phyloP scores from a whole-genome alignment of 92 coral and sea anemone genomes.

The Heteractis magnifica region DNA sequence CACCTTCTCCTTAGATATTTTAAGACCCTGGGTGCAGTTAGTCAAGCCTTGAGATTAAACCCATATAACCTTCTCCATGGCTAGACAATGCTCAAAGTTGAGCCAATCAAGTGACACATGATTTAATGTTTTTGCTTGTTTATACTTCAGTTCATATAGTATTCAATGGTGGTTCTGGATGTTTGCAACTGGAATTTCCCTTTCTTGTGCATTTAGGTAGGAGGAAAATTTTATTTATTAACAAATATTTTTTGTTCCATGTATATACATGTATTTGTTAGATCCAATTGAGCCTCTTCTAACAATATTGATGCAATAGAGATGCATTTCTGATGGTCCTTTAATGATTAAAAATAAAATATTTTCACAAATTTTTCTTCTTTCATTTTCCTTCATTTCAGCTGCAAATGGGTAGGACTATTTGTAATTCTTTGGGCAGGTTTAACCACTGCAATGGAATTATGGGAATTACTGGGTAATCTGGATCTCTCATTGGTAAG shows the following conservation, averaged over 20 bases:
- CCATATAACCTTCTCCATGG: too few species aligned
- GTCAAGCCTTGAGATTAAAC: too few species aligned
- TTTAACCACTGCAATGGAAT: conserved; percentile 76
- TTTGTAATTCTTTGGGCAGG: conserved; percentile 99
- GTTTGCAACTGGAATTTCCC: conserved; percentile 74
- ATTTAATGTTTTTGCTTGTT: background rate
- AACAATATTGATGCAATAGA: too few species aligned
- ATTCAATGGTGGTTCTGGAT: conserved; percentile 97
- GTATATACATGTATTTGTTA: background rate
- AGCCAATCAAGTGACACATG: background rate
- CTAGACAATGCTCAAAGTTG: too few species aligned
- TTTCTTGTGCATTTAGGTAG: conserved; percentile 96
- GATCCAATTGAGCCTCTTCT: background rate
- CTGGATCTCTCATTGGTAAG: conserved; percentile 80
- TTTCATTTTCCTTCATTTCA: conserved; percentile 7
- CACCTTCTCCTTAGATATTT: too few species aligned
- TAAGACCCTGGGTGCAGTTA: too few species aligned
- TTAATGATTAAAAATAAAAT: background rate
- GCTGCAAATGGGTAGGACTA: conserved; percentile 98
- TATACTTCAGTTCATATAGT: conserved; percentile 60
- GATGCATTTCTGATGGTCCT: background rate
- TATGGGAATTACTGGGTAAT: conserved; percentile 91
- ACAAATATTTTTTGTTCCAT: background rate
- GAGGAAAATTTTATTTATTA: background rate
- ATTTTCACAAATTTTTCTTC: background rate